Conservation (phyloP, 2,113 vertebrate species). For the Seriola aureovittata region DNA sequence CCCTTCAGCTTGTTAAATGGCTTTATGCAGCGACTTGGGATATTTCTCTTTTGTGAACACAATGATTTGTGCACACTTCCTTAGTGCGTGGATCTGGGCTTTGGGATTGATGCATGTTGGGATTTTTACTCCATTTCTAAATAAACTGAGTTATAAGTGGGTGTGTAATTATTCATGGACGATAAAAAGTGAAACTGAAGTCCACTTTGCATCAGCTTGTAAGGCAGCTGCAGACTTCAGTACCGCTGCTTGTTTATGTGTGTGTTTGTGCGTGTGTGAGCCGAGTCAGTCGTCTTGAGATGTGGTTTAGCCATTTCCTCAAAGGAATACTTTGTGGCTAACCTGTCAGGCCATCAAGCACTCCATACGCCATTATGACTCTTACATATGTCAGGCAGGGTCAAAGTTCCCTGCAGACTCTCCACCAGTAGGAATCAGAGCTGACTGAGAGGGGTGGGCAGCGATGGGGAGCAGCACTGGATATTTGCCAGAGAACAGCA, state of each 20-base stretch:
- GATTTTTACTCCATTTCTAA: conserved; percentile 27
- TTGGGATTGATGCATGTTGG: conserved; percentile 20
- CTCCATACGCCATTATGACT: conserved; percentile 67
- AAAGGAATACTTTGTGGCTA: conserved; percentile 67
- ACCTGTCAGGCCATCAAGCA: conserved; percentile 65
- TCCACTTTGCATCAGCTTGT: conserved; percentile 28
- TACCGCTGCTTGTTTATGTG: conserved; percentile 35
- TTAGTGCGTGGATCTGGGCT: conserved; percentile 20
- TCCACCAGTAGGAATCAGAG: conserved; percentile 22
- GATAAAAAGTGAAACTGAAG: conserved; percentile 36
- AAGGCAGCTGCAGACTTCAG: conserved; percentile 35
- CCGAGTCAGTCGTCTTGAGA: conserved; percentile 57
- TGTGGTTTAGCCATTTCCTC: conserved; percentile 74
- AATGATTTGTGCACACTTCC: conserved; percentile 14
- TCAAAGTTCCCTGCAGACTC: conserved; percentile 57
- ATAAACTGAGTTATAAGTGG: conserved; percentile 33
- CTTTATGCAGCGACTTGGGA: not conserved
- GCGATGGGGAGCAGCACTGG: conserved; percentile 2
- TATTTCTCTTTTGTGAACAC: conserved; percentile 27
- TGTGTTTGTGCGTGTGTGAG: conserved; percentile 51
- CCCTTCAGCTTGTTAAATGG: conserved; percentile 40
- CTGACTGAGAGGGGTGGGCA: not conserved
- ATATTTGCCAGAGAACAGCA: conserved; percentile 44
- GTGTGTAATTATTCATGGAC: conserved; percentile 43
- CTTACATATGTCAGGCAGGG: conserved; percentile 73